A percentile compares a stretch with the other conserved stretches of the same genome.
Conservation (phyloP, 1,140 invertebrate species). For the Aricia agestis region DNA sequence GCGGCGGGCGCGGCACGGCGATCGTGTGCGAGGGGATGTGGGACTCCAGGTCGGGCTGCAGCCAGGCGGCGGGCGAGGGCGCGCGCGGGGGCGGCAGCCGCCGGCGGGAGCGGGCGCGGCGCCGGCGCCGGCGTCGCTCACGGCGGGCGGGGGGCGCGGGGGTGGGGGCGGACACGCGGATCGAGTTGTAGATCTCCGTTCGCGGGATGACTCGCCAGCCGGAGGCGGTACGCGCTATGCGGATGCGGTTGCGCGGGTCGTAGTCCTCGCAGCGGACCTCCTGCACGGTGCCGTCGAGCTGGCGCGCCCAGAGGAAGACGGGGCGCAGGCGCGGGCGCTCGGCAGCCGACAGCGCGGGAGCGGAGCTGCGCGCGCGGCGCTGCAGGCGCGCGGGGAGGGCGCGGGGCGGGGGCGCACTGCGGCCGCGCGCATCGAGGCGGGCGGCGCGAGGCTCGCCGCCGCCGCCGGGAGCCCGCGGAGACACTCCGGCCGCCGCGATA, state of each 20-base stretch:
- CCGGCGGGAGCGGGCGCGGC: constrained; percentile 31
- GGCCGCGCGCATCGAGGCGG: too few species aligned
- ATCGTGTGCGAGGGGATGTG: constrained; percentile 78
- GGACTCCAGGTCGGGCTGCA: constrained; percentile 76
- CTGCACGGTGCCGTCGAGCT: constrained; percentile 85
- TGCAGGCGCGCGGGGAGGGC: constrained; percentile 35
- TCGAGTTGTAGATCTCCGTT: constrained; percentile 39
- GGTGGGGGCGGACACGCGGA: constrained; percentile 68
- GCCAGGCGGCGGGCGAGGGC: constrained; percentile 38
- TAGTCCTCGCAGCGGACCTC: constrained; percentile 91
- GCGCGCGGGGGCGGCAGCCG: constrained; percentile 35
- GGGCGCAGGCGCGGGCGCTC: constrained; percentile 71
- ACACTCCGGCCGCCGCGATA: too few species aligned
- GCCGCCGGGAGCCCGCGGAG: too few species aligned
- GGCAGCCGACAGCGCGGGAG: constrained; percentile 40
- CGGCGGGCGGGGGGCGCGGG: constrained; percentile 29
- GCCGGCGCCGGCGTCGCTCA: constrained; percentile 35
- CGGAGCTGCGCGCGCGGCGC: constrained; percentile 43
- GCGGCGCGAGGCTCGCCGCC: too few species aligned
- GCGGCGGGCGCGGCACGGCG: constrained; percentile 61
- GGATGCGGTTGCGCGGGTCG: constrained; percentile 87
- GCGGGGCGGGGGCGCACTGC: too few species aligned
- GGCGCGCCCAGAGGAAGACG: constrained; percentile 88
- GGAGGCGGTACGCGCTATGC: constrained; percentile 84
- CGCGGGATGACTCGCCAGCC: constrained; percentile 89